These are phyloP conservation scores for Eupristina koningsbergeri DNA, from an alignment of 1,140 invertebrate genomes.

Conservation along the genomic window DNA sequence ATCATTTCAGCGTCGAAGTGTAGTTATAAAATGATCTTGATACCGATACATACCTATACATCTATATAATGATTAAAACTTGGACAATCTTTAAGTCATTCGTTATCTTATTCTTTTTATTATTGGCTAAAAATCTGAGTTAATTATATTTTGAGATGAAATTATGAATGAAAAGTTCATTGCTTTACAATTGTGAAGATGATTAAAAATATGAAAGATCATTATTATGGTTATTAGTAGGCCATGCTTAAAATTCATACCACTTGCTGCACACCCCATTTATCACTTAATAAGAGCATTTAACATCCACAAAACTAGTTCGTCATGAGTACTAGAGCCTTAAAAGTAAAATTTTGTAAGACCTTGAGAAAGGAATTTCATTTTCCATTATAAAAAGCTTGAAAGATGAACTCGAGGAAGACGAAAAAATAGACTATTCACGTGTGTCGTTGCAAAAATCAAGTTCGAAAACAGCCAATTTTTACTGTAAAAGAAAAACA, in stretches of 20 bases:
- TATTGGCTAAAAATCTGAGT: not conserved
- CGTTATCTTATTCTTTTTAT: not conserved
- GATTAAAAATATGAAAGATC: not conserved
- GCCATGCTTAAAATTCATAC: slow-evolving; percentile 15
- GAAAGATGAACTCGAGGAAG: not conserved
- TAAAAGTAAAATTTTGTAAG: slow-evolving; percentile 8
- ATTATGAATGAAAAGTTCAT: slow-evolving; percentile 19
- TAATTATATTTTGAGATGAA: slow-evolving; percentile 2
- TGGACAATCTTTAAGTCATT: not conserved
- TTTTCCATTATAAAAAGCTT: slow-evolving; percentile 10
- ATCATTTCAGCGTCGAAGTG: slow-evolving; percentile 17
- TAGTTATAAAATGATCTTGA: slow-evolving; percentile 23
- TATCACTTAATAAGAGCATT: slow-evolving; percentile 37
- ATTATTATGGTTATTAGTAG: not conserved
- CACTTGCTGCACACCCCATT: not conserved
- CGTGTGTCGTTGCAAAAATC: not conserved
- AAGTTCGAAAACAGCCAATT: not conserved
- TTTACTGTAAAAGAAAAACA: not conserved
- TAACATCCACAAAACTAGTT: slow-evolving; percentile 30
- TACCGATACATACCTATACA: slow-evolving; percentile 9
- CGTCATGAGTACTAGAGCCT: not conserved
- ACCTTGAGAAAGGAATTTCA: slow-evolving; percentile 18
- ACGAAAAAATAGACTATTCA: not conserved
- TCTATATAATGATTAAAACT: slow-evolving; percentile 4
- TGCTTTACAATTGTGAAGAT: slow-evolving; percentile 6